Percentiles rank a stretch among this genome's conserved stretches.
These are phyloP conservation scores for Trichopoda pennipes DNA, from an alignment of 2,888 invertebrate species.

Conservation along the genomic window DNA sequence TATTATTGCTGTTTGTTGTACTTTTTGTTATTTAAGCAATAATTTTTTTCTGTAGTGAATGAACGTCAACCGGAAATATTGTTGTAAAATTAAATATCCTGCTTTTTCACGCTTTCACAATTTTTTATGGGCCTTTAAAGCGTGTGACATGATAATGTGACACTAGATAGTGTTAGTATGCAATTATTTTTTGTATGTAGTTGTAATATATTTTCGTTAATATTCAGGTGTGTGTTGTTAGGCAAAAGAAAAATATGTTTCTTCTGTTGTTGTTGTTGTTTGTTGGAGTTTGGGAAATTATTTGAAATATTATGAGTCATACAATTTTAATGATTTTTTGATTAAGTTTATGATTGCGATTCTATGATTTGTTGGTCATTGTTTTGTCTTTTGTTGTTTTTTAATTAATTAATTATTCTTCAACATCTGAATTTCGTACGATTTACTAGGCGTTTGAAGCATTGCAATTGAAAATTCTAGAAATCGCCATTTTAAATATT, in stretches of 20 bases:
- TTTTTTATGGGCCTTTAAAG: conserved; percentile 23
- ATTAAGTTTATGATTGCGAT: neutral
- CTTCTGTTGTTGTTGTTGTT: neutral
- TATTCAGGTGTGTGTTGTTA: neutral
- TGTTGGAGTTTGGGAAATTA: neutral
- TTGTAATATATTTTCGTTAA: conserved; percentile 19
- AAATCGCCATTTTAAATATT: neutral
- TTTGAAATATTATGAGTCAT: conserved; percentile 35
- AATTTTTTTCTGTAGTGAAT: conserved; percentile 71
- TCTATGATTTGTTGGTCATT: neutral
- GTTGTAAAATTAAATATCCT: conserved; percentile 60
- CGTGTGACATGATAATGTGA: conserved; percentile 34
- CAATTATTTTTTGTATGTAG: neutral
- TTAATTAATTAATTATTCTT: neutral
- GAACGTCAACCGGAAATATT: conserved; percentile 64
- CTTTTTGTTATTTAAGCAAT: conserved; percentile 73
- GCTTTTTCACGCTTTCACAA: conserved; percentile 49
- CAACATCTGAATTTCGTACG: neutral
- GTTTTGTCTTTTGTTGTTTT: too few relatives aligned
- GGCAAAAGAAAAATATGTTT: conserved; percentile 3
- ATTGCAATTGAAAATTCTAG: conserved; percentile 1
- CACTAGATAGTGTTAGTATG: neutral
- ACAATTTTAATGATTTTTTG: conserved; percentile 54
- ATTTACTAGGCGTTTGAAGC: neutral
- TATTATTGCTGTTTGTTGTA: conserved; percentile 29